A percentile compares a stretch with the other conserved stretches of the same genome.
These are phyloP conservation scores for Parotia lawesii DNA, from an alignment of 2,113 vertebrate genomes.

Conservation along the genomic window DNA sequence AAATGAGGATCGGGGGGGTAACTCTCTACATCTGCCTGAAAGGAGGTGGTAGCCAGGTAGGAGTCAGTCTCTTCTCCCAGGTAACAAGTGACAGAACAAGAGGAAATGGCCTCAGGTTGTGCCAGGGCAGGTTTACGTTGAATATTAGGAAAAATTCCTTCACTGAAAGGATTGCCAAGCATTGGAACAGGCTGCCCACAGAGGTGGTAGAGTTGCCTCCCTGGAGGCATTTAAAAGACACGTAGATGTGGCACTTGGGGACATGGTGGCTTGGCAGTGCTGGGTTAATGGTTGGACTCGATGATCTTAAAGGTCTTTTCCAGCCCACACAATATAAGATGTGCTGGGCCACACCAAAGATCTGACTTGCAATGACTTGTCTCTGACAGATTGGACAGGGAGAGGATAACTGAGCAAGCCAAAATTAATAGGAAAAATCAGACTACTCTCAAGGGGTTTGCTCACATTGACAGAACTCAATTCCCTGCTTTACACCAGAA, in stretches of 20 bases:
- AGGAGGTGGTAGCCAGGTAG: background rate
- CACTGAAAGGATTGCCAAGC: background rate
- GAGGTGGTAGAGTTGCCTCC: background rate
- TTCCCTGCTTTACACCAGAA: background rate
- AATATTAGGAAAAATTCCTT: background rate
- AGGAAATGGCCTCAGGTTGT: background rate
- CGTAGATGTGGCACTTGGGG: background rate
- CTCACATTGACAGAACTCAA: background rate
- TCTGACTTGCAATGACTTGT: background rate
- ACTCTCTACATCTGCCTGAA: background rate
- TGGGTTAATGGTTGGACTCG: background rate
- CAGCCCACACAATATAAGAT: background rate
- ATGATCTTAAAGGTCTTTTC: background rate
- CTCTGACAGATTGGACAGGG: background rate
- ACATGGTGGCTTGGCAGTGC: background rate
- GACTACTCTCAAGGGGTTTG: background rate
- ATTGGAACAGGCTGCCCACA: background rate
- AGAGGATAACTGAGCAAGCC: background rate
- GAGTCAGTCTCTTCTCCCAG: background rate
- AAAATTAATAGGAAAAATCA: background rate
- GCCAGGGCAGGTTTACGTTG: background rate
- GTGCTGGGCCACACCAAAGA: background rate
- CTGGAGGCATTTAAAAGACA: background rate
- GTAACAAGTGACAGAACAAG: background rate
- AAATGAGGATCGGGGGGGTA: background rate